phyloP scores from a whole-genome alignment of 2,113 vertebrate genomes.

The Tricholaema leucomelas region DNA sequence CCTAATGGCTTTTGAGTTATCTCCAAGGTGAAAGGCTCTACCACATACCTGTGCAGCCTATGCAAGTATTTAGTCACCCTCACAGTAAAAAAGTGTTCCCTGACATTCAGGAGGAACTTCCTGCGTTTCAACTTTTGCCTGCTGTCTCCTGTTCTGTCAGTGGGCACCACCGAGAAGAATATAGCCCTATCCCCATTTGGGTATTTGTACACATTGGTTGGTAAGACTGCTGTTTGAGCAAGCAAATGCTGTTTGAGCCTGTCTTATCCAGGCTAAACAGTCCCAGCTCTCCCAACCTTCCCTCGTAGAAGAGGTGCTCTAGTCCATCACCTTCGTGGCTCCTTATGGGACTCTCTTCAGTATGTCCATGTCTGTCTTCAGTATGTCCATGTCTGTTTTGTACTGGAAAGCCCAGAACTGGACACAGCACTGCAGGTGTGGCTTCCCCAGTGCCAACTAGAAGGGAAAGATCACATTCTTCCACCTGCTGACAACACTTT shows the following conservation, averaged over 20 bases:
- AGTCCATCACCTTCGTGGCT: neutral
- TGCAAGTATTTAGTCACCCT: neutral
- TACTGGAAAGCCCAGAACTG: neutral
- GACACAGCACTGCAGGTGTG: neutral
- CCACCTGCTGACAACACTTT: fast-evolving
- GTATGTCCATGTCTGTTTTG: neutral
- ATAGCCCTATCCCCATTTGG: neutral
- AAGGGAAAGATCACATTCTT: neutral
- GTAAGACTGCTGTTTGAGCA: neutral
- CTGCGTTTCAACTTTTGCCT: neutral
- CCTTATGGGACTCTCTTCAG: neutral
- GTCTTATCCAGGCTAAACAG: neutral
- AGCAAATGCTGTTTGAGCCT: too few species aligned
- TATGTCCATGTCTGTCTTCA: neutral
- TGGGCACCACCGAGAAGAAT: neutral
- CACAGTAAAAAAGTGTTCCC: neutral
- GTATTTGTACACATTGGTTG: neutral
- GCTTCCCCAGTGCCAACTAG: neutral
- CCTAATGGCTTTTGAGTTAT: neutral
- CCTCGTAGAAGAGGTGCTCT: neutral
- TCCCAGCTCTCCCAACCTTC: neutral
- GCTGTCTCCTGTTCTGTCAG: neutral
- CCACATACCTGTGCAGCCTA: neutral
- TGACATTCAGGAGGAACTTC: neutral
- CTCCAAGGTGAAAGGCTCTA: neutral